Conservation (phyloP, 2,113 vertebrate species). For the Hippotragus niger region DNA sequence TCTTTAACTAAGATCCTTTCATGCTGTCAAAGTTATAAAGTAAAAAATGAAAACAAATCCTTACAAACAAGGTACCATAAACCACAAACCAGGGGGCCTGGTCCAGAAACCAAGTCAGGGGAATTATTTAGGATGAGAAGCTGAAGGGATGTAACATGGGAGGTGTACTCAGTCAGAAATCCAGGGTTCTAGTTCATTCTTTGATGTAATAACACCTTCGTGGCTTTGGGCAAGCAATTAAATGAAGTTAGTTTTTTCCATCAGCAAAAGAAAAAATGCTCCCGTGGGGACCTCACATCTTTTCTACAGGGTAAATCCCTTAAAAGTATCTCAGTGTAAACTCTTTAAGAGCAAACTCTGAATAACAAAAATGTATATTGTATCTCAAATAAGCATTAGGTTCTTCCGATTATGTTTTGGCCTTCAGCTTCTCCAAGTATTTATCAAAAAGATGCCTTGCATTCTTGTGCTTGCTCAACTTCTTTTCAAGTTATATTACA, state of each 20-base stretch:
- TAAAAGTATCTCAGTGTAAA: background rate
- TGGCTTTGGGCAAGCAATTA: background rate
- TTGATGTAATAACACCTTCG: background rate
- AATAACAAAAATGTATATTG: background rate
- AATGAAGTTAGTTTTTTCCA: background rate
- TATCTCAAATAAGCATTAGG: background rate
- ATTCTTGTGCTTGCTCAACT: background rate
- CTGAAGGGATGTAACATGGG: background rate
- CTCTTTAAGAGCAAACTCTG: background rate
- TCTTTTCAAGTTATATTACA: conserved; percentile 3
- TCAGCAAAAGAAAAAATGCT: background rate
- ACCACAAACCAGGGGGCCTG: background rate
- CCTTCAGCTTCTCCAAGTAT: background rate
- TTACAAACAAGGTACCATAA: background rate
- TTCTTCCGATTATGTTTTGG: background rate
- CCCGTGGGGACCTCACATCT: background rate
- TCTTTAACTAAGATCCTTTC: background rate
- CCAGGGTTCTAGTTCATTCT: background rate
- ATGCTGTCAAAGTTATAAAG: background rate
- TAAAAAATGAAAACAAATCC: background rate
- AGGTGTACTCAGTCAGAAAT: background rate
- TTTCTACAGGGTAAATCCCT: background rate
- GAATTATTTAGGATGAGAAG: background rate
- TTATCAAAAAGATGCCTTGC: background rate
- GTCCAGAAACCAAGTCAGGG: background rate